These are phyloP conservation scores for Araneus ventricosus DNA, from an alignment of 1,140 invertebrate species.

Conservation along the genomic window DNA sequence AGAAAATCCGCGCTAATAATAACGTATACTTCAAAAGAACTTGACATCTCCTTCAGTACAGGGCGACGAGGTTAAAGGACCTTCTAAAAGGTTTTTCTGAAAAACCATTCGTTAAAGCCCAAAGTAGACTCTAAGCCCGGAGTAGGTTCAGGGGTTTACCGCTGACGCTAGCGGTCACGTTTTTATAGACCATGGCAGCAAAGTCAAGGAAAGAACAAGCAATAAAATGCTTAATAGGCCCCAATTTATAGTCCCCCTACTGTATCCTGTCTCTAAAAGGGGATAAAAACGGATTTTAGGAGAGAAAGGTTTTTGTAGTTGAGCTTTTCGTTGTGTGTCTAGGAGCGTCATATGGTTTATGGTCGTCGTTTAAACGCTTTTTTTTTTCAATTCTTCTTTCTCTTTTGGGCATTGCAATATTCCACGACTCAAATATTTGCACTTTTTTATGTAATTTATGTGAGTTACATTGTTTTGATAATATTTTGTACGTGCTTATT, in stretches of 20 bases:
- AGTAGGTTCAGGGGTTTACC: slow-evolving; percentile 52
- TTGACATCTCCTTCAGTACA: slow-evolving; percentile 35
- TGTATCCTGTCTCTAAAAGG: slow-evolving; percentile 59
- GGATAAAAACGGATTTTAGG: slow-evolving; percentile 62
- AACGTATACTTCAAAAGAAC: slow-evolving; percentile 31
- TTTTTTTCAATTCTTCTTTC: neutral
- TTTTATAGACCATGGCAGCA: slow-evolving; percentile 64
- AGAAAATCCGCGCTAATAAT: slow-evolving; percentile 44
- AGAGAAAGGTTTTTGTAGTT: slow-evolving; percentile 63
- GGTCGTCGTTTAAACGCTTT: slow-evolving; percentile 21
- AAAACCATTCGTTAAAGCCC: slow-evolving; percentile 60
- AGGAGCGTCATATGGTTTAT: slow-evolving; percentile 48
- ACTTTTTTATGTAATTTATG: slow-evolving; percentile 17
- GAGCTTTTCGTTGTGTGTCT: slow-evolving; percentile 30
- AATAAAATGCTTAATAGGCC: slow-evolving; percentile 71
- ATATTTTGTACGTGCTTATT: slow-evolving; percentile 6
- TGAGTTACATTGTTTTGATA: neutral
- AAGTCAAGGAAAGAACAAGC: slow-evolving; percentile 54
- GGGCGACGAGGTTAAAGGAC: slow-evolving; percentile 34
- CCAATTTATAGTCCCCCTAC: slow-evolving; percentile 54
- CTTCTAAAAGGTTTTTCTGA: slow-evolving; percentile 35
- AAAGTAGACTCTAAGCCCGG: slow-evolving; percentile 34
- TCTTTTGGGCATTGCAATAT: neutral
- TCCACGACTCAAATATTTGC: neutral
- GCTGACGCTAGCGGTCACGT: slow-evolving; percentile 59